Base-by-base conservation (phyloP, 2,888 invertebrate genomes). In the Leucoptera coffeella region DNA sequence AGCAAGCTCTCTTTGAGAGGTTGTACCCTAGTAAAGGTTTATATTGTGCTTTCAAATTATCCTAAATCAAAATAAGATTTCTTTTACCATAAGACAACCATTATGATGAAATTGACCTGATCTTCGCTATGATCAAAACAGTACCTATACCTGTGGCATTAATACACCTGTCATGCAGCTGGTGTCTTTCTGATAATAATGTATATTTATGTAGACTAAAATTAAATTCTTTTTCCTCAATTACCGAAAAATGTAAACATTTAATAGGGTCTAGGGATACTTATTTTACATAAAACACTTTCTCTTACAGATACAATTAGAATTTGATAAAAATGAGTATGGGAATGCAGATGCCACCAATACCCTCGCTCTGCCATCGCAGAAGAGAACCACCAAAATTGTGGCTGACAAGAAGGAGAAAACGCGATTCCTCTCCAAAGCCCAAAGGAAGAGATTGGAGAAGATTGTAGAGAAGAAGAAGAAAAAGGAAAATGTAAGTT, bases 401-500 rank as follows among this genome's bases (percentile, higher is more conserved):
- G 73, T 81, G 38, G 53, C 65, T 5, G 72, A 77, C 9, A 73
- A 72, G 20, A 52, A 57, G 23, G 62, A 61, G 32, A 75, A 76
- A 29, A 79, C 76, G 2, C 75, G 76, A 43, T 77, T 89, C 35
- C 59, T 96, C 5, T 86, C 91, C 0, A 95, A 91, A 46, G 92
- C 89, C 36, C 88, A 92, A 40, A 71, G 88, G 28, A 94, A 93
- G 50, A 74, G 78, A 32, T 58, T 95, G 26, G 85, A 93, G 45
- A 85, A 89, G 56, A 79, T 96, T 45, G 79, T 94, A 1, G 86
- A 92, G 25, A 80, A 81, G 36, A 94, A 93, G 47, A 80, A 86
- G 42, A 93, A 94, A 43, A 96, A 95, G 48, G 78, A 82, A 47
- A 84, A 85, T 48, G 93, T 93, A 74, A 74, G 77, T 47, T 28